Evolutionary conservation across 2,797 vertebrate species (phyloP), one percentile per base, ranked within the genome.

Genomic region (Chromobotia macracanthus): DNA sequence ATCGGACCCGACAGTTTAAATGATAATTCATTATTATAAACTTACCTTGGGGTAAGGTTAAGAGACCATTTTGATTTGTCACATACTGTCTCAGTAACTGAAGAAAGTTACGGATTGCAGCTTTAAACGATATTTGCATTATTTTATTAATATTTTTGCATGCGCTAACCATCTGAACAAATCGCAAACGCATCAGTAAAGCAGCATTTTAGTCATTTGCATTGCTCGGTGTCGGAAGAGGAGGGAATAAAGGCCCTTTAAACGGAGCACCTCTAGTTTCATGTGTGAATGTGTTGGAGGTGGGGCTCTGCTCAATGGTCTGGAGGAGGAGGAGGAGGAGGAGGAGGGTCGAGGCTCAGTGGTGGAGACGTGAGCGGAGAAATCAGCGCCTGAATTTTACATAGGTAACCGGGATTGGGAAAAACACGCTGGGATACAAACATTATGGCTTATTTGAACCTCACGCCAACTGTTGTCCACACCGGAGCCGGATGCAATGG

Each of bases 261-360:
- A 41, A 41, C 9, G 38, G 8, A 44, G 31, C 31, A 53, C 67
- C 56, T 71, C 56, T n/a, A 11, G 38, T 41, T 41, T 41, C 38
- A 9, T 31, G 50, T 28, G 12, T 53, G 46, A 21, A 19, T 72
- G 70, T 58, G 13, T 76, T 77, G 72, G 77, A 79, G 77, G 77
- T 79, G 77, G 72, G 77, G 77, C 77, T 72, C 77, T 50, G 46
- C 23, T 72, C 46, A 79, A 65, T 65, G 56, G 69, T 44, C 13
- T 21, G 65, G 41, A 67, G 65, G 38, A 41, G 38, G 38, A 41
- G 38, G 35, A 38, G 35, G 38, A 41, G 35, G 35, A 31, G 35
- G 38, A 10, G 38, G 68, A 71, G 67, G 60, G 69, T 79, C 60
- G 61, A 56, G 61, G 65, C 70, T 48, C 77, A 64, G 66, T n/a